Conservation (phyloP, 2,797 vertebrate genomes). For the Sebastes trivittatus region DNA sequence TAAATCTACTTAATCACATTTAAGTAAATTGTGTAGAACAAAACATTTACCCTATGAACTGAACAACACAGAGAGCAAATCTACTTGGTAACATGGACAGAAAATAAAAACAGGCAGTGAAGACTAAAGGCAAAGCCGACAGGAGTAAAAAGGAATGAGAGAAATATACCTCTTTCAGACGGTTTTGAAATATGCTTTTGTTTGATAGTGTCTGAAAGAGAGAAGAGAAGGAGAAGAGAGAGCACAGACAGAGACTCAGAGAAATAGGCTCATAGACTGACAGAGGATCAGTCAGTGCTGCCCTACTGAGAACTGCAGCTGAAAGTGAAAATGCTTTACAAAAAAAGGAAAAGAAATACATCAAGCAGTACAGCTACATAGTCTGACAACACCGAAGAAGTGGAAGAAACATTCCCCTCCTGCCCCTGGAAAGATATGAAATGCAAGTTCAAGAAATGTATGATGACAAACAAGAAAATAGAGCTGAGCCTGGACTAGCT, state of each 20-base stretch:
- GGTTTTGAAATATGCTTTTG: conserved; percentile 99
- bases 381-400: conserved; percentile 35
- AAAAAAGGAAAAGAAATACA: conserved; percentile 39
- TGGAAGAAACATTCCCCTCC: neutral
- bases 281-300: conserved; percentile 59
- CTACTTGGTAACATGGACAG: conserved; percentile 22
- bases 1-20: conserved; percentile 5
- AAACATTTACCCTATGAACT: conserved; percentile 9
- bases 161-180: conserved; percentile 96
- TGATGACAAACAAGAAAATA: neutral
- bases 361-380: conserved; percentile 47
- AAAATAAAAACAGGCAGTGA: conserved; percentile 69
- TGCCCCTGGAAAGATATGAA: conserved; percentile 7
- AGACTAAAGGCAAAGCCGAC: conserved; percentile 70
- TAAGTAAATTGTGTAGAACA: neutral
- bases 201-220: conserved; percentile 99
- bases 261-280: conserved; percentile 55
- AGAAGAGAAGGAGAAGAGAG: conserved; percentile 76
- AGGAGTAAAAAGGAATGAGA: conserved; percentile 74
- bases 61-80: conserved; percentile 26
- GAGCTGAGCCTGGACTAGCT: neutral
- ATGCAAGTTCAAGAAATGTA: conserved; percentile 26
- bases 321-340: conserved; percentile 55
- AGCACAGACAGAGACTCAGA: conserved; percentile 77
- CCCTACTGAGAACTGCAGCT: conserved; percentile 31